phyloP scores from a whole-genome alignment of 2,113 vertebrate genomes.

The Coryphaenoides rupestris region DNA sequence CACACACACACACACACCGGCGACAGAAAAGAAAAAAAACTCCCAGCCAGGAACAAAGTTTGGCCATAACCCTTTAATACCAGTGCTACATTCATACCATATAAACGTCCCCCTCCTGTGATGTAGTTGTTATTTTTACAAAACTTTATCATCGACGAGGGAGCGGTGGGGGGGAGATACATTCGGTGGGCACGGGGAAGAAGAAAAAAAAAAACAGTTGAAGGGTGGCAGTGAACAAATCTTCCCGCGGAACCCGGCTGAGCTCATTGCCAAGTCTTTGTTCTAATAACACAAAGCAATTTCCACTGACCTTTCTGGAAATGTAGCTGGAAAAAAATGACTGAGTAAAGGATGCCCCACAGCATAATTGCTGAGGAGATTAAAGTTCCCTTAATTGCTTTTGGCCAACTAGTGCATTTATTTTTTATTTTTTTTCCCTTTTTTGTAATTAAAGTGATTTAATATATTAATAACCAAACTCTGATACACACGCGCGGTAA shows the following conservation, averaged over 20 bases:
- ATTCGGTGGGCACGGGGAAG: conserved; percentile 9
- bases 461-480: conserved; percentile 90
- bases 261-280: conserved; percentile 68
- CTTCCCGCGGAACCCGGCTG: conserved; percentile 52
- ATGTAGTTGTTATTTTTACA: neutral
- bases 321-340: conserved; percentile 79
- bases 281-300: conserved; percentile 84
- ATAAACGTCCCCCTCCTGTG: neutral
- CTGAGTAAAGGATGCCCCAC: conserved; percentile 88
- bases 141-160: neutral
- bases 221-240: conserved; percentile 53
- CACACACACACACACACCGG: too few relatives aligned
- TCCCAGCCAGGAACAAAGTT: too few relatives aligned
- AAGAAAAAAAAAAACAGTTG: conserved; percentile 53
- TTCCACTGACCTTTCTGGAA: conserved; percentile 81
- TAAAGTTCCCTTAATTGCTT: conserved; percentile 94
- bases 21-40: too few relatives aligned
- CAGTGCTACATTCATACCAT: too few relatives aligned
- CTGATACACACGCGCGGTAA: conserved; percentile 23
- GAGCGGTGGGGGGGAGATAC: neutral
- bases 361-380: conserved; percentile 96
- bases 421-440: conserved; percentile 78
- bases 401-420: conserved; percentile 91
- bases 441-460: conserved; percentile 96
- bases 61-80: too few relatives aligned